Percentiles rank a stretch among this genome's conserved stretches.
Evolutionary conservation across 2,888 invertebrate species (phyloP).

Genomic region (Panopea generosa): DNA sequence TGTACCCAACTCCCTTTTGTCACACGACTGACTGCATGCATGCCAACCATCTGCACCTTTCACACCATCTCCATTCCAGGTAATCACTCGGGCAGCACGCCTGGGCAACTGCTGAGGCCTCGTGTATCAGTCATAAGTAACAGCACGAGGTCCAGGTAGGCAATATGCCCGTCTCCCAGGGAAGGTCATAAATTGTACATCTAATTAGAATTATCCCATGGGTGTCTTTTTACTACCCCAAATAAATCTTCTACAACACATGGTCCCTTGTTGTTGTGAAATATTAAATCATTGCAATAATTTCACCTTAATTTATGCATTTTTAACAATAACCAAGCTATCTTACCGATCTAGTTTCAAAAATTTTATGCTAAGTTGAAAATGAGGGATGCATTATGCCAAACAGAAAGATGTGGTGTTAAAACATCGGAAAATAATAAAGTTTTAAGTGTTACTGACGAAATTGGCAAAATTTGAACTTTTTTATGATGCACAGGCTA

Average conservation of each 20-base stretch:
- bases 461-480: too few relatives aligned
- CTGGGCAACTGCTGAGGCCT: too few relatives aligned
- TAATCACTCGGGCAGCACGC: too few relatives aligned
- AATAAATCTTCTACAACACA: conserved; percentile 21
- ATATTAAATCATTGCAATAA: conserved; percentile 31
- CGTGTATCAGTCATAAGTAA: too few relatives aligned
- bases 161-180: conserved; percentile 2
- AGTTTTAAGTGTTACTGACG: too few relatives aligned
- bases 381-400: conserved; percentile 52
- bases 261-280: conserved; percentile 14
- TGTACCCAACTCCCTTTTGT: too few relatives aligned
- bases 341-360: conserved; percentile 31
- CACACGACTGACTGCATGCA: too few relatives aligned
- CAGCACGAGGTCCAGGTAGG: background rate
- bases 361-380: conserved; percentile 24
- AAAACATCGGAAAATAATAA: background rate
- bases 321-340: conserved; percentile 28
- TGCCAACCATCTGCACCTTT: conserved; percentile 15
- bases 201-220: conserved; percentile 20
- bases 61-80: conserved; percentile 6
- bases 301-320: conserved; percentile 29
- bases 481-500: too few relatives aligned
- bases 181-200: conserved; percentile 24
- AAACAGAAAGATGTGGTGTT: background rate
- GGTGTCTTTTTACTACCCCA: background rate